These are phyloP conservation scores for Sula dactylatra DNA, from an alignment of 2,113 vertebrate species.

Conservation along the genomic window DNA sequence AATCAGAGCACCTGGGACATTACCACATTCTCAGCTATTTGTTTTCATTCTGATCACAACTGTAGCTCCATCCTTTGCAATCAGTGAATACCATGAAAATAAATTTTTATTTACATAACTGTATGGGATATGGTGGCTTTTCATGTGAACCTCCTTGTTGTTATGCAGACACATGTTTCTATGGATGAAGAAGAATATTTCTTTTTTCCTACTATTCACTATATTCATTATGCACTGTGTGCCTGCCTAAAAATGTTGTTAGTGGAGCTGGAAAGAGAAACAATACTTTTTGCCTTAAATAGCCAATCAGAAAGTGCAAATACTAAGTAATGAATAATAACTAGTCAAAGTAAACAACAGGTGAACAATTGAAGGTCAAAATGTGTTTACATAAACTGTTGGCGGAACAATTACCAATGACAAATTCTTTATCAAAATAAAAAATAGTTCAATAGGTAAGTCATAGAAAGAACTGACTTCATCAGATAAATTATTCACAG, in stretches of 20 bases:
- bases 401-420: conserved; percentile 4
- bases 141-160: background rate
- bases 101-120: background rate
- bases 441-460: background rate
- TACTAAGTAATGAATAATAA: background rate
- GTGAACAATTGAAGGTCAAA: background rate
- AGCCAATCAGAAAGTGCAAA: background rate
- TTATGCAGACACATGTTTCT: background rate
- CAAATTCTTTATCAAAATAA: background rate
- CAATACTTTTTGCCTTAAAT: background rate
- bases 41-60: background rate
- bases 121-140: background rate
- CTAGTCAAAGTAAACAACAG: background rate
- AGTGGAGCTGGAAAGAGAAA: background rate
- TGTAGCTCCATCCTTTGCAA: background rate
- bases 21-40: background rate
- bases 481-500: background rate
- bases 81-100: background rate
- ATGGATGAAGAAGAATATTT: background rate
- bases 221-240: background rate
- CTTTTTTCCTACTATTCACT: background rate
- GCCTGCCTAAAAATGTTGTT: background rate
- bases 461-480: background rate
- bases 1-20: background rate
- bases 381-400: background rate